Percentiles rank a stretch among this genome's conserved stretches.
These are phyloP conservation scores for Lates calcarifer DNA, from an alignment of 2,113 vertebrate species.

Conservation along the genomic window DNA sequence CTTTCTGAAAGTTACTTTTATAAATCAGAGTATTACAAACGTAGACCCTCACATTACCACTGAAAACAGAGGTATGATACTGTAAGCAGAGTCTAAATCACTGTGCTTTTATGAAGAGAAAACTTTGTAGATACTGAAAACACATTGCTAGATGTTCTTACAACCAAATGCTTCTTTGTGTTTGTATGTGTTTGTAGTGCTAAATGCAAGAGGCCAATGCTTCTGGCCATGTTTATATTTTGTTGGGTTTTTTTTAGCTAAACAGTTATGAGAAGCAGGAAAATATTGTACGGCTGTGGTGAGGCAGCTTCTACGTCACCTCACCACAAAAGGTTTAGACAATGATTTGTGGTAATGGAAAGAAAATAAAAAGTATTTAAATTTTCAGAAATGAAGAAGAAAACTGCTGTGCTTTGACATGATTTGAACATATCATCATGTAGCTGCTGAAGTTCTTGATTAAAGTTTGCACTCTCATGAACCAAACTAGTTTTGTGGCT, in stretches of 20 bases:
- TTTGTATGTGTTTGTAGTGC: conserved; percentile 57
- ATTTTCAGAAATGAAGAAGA: conserved; percentile 26
- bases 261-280: conserved; percentile 22
- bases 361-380: background rate
- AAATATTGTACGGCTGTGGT: conserved; percentile 12
- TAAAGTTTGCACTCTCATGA: conserved; percentile 83
- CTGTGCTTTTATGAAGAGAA: conserved; percentile 81
- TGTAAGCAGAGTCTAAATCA: conserved; percentile 74
- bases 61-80: conserved; percentile 56
- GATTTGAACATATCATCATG: conserved; percentile 60
- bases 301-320: conserved; percentile 7
- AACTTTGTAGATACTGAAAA: conserved; percentile 54
- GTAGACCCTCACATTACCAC: conserved; percentile 53
- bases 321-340: conserved; percentile 28
- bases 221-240: conserved; percentile 31
- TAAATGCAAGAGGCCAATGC: conserved; percentile 45
- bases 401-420: conserved; percentile 61
- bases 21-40: conserved; percentile 68
- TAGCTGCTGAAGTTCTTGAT: conserved; percentile 72
- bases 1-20: conserved; percentile 69
- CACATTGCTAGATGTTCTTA: conserved; percentile 39
- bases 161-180: conserved; percentile 62
- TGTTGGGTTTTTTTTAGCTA: conserved; percentile 55
- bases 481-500: conserved; percentile 18
- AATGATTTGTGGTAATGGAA: conserved; percentile 17